phyloP scores from a whole-genome alignment of 2,888 invertebrate species.

The Portevinia maculata region DNA sequence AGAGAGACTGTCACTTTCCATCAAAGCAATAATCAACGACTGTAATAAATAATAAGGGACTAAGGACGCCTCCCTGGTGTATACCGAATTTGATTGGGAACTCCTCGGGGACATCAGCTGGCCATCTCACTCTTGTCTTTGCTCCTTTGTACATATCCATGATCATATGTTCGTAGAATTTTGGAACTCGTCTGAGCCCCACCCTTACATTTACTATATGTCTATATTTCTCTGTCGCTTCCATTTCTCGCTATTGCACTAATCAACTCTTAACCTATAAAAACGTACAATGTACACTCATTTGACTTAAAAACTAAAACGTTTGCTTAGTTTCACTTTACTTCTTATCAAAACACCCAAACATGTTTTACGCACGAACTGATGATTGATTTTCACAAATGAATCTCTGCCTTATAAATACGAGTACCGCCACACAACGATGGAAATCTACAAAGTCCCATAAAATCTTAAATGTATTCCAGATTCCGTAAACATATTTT shows the following conservation, averaged over 20 bases:
- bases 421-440: constrained; percentile 30
- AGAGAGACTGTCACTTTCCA: too few species aligned
- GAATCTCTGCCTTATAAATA: constrained; percentile 36
- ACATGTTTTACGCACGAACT: constrained; percentile 8
- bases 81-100: too few species aligned
- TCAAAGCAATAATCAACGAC: too few species aligned
- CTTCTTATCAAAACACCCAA: constrained; percentile 14
- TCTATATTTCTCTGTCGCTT: not conserved
- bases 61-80: too few species aligned
- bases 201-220: not conserved
- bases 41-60: too few species aligned
- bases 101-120: too few species aligned
- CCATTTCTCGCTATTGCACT: not conserved
- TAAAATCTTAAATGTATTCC: constrained; percentile 34
- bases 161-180: too few species aligned
- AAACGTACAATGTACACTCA: constrained; percentile 1
- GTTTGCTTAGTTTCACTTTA: not conserved
- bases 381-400: constrained; percentile 27
- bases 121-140: too few species aligned
- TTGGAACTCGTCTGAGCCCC: too few species aligned
- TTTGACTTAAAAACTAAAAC: constrained; percentile 1
- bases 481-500: constrained; percentile 18
- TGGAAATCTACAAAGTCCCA: constrained; percentile 30
- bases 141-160: too few species aligned
- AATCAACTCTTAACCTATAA: constrained; percentile 22